Conservation (phyloP, 1,140 invertebrate species). For the Dufourea novaeangliae region DNA sequence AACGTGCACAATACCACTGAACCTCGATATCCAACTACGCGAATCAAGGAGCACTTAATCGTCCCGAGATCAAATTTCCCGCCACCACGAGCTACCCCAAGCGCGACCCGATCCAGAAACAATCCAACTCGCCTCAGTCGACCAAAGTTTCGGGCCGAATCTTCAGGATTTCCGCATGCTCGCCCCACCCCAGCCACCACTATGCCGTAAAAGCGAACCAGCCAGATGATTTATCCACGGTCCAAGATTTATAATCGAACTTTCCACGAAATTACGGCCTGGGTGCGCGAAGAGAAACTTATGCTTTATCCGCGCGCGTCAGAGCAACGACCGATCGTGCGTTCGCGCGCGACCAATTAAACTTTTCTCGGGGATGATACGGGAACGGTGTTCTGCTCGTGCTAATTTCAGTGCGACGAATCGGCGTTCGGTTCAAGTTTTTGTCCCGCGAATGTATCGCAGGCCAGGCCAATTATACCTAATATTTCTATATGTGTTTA, state of each 20-base stretch:
- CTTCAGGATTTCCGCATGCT: neutral
- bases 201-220: neutral
- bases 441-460: neutral
- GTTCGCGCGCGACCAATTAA: slow-evolving; percentile 4
- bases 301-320: neutral
- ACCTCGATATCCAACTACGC: neutral
- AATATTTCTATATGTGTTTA: too few relatives aligned
- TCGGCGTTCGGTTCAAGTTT: too few relatives aligned
- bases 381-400: neutral
- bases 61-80: neutral
- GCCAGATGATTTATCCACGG: neutral
- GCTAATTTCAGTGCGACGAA: neutral
- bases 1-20: too few relatives aligned
- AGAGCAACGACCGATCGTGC: neutral
- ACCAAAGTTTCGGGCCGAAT: neutral
- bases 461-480: neutral
- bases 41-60: neutral
- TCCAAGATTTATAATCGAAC: slow-evolving; percentile 8
- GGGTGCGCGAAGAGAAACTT: neutral
- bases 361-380: neutral
- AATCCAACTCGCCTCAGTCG: slow-evolving; percentile 1
- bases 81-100: neutral
- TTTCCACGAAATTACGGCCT: neutral
- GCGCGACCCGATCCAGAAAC: neutral
- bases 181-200: neutral